phyloP scores from a whole-genome alignment of 64 coral and sea anemone species.

The Acropora yongei region DNA sequence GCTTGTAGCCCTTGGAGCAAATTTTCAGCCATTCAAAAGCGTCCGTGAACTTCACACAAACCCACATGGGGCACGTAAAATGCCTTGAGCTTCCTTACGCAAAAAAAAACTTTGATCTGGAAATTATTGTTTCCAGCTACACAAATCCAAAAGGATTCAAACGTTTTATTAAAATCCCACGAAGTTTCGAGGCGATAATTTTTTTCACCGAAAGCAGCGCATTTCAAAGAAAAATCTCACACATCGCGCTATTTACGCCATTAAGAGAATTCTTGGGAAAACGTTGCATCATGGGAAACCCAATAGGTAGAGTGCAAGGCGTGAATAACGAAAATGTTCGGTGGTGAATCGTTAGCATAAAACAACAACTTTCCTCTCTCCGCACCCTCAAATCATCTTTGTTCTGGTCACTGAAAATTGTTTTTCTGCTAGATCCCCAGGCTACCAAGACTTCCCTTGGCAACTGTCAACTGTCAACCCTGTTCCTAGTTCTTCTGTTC shows the following conservation, averaged over 20 bases:
- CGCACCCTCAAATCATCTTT: too few species aligned
- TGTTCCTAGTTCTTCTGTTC: too few species aligned
- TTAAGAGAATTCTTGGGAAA: background rate
- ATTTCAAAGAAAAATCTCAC: conserved; percentile 11
- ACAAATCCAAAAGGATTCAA: background rate
- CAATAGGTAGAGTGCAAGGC: background rate
- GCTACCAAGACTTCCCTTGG: too few species aligned
- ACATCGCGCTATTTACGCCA: background rate
- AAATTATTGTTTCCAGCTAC: background rate
- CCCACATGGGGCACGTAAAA: conserved; percentile 14
- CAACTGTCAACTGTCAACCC: too few species aligned
- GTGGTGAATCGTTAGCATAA: too few species aligned
- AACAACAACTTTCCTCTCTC: too few species aligned
- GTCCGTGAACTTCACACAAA: background rate
- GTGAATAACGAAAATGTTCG: background rate
- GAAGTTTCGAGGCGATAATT: background rate
- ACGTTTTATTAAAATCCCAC: background rate
- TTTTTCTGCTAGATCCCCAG: too few species aligned
- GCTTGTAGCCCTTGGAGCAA: conserved; percentile 65
- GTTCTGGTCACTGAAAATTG: too few species aligned
- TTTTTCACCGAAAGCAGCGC: background rate
- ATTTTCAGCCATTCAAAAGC: conserved; percentile 62
- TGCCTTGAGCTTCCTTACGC: background rate
- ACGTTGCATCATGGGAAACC: conserved; percentile 41
- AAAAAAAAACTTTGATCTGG: background rate